Percentiles rank a stretch among this genome's conserved stretches.
Evolutionary conservation across 2,113 vertebrate genomes (phyloP).

Genomic region (Vulpes lagopus): DNA sequence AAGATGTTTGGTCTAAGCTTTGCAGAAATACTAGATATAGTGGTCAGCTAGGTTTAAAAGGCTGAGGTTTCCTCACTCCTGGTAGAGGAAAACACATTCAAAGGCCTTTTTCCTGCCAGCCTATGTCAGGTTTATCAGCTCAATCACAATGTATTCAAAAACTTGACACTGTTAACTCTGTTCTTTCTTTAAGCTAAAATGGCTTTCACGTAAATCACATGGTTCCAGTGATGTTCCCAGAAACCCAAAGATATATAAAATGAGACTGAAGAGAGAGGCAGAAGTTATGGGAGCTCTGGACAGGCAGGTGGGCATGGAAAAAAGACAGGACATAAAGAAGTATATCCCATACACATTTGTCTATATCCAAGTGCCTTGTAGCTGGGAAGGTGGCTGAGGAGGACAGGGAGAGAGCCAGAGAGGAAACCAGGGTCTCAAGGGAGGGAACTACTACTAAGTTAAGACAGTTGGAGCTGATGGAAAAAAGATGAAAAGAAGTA

Average conservation of each 20-base stretch:
- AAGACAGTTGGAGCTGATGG: not conserved
- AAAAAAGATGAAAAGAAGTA: not conserved
- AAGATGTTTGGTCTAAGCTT: not conserved
- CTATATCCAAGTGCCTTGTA: not conserved
- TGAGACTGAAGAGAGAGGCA: not conserved
- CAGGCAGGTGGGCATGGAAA: not conserved
- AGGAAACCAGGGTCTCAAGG: not conserved
- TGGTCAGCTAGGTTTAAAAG: conserved; percentile 39
- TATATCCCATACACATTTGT: not conserved
- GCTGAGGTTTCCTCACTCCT: not conserved
- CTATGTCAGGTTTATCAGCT: conserved; percentile 59
- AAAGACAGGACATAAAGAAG: not conserved
- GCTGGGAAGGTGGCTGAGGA: not conserved
- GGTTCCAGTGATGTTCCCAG: not conserved
- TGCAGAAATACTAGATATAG: conserved; percentile 37
- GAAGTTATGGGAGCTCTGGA: not conserved
- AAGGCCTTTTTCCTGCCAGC: not conserved
- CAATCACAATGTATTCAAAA: conserved; percentile 66
- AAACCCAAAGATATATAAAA: conserved; percentile 40
- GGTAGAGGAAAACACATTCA: conserved; percentile 28
- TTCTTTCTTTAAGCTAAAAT: conserved; percentile 61
- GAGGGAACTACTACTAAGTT: not conserved
- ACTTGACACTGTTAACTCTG: conserved; percentile 11
- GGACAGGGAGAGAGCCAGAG: not conserved
- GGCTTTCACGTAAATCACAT: conserved; percentile 36